These are phyloP conservation scores for Rhopalosiphum padi DNA, from an alignment of 1,140 invertebrate genomes.

Conservation along the genomic window DNA sequence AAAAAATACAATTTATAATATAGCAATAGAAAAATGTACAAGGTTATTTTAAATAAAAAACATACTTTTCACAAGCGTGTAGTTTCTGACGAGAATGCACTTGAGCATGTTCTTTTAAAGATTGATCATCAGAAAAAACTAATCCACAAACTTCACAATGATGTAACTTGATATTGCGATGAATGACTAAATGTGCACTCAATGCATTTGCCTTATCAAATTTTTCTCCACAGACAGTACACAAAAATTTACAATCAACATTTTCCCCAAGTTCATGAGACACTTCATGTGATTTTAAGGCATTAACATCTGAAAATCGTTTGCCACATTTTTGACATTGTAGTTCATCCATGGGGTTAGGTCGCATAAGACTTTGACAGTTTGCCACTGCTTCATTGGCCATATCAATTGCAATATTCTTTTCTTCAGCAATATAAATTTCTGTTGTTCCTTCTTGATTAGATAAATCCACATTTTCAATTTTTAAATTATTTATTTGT, in stretches of 20 bases:
- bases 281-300: slow-evolving; percentile 73
- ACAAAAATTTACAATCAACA: slow-evolving; percentile 68
- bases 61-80: slow-evolving; percentile 52
- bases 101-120: slow-evolving; percentile 65
- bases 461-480: slow-evolving; percentile 54
- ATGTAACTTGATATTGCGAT: slow-evolving; percentile 59
- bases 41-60: slow-evolving; percentile 38
- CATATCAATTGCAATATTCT: slow-evolving; percentile 48
- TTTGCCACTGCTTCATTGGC: slow-evolving; percentile 48
- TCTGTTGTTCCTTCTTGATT: slow-evolving; percentile 38
- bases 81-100: slow-evolving; percentile 65
- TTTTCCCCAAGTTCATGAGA: slow-evolving; percentile 78
- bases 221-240: slow-evolving; percentile 74
- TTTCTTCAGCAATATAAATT: slow-evolving; percentile 51
- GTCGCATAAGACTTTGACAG: slow-evolving; percentile 53
- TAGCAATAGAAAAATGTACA: slow-evolving; percentile 17
- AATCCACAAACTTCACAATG: slow-evolving; percentile 61
- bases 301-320: slow-evolving; percentile 74
- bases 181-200: slow-evolving; percentile 64
- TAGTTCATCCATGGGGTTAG: slow-evolving; percentile 55
- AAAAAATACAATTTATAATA: slow-evolving; percentile 23
- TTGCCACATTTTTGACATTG: slow-evolving; percentile 65
- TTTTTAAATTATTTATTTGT: slow-evolving; percentile 53
- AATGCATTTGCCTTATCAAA: slow-evolving; percentile 76
- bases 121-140: slow-evolving; percentile 65